Conservation (phyloP, 2,113 vertebrate species). For the Python bivittatus region DNA sequence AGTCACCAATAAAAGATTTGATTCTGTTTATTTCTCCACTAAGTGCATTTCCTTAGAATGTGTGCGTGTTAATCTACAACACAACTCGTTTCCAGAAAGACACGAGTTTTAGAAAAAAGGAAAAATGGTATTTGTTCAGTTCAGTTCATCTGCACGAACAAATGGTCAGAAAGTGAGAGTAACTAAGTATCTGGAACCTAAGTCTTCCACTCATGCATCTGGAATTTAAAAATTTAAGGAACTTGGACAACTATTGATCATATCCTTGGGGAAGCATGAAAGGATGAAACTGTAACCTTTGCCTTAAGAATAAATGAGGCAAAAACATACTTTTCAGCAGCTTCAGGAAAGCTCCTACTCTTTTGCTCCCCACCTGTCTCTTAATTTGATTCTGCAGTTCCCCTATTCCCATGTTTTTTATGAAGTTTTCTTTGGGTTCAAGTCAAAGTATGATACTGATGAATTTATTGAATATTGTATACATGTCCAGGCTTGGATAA, state of each 20-base stretch:
- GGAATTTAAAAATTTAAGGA: conserved; percentile 2
- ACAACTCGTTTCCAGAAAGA: background rate
- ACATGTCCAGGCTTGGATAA: no score
- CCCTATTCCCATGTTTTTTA: background rate
- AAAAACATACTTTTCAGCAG: background rate
- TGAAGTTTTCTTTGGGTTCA: background rate
- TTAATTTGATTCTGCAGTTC: background rate
- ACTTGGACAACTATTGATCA: background rate
- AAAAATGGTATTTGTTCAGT: background rate
- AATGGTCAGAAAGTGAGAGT: background rate
- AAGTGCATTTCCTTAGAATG: background rate
- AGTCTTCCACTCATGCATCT: background rate
- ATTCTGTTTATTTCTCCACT: background rate
- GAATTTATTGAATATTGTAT: background rate
- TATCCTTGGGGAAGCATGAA: background rate
- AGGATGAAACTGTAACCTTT: background rate
- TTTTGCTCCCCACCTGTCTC: background rate
- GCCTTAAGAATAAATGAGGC: background rate
- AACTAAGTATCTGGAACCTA: background rate
- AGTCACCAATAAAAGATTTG: background rate
- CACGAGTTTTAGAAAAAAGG: background rate
- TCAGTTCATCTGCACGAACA: background rate
- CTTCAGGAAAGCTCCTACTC: background rate
- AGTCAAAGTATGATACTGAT: background rate
- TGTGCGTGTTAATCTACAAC: background rate